Percentiles rank a stretch among this genome's conserved stretches.
Conservation (phyloP, 2,888 invertebrate species). For the Drosophila acutilabella region DNA sequence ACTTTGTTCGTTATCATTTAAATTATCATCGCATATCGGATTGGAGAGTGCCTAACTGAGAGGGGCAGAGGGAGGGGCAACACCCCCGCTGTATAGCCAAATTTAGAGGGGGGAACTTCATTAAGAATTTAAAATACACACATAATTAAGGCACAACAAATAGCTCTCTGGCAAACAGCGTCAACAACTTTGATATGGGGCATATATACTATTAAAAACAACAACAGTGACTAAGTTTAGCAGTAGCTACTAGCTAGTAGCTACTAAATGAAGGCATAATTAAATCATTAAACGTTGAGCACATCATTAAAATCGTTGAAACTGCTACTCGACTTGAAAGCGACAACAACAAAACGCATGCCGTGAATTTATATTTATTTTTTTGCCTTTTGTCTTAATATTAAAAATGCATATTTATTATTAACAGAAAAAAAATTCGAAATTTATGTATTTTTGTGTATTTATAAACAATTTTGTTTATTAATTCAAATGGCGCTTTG, state of each 20-base stretch:
- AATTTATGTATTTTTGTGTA: slow-evolving; percentile 26
- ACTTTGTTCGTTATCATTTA: slow-evolving; percentile 70
- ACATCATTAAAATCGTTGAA: slow-evolving; percentile 78
- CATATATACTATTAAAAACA: slow-evolving; percentile 52
- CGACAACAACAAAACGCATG: slow-evolving; percentile 37
- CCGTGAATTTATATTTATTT: slow-evolving; percentile 27
- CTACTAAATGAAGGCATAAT: slow-evolving; percentile 72
- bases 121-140: slow-evolving; percentile 76
- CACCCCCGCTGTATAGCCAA: slow-evolving; percentile 50
- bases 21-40: slow-evolving; percentile 32
- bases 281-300: slow-evolving; percentile 81
- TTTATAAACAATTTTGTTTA: slow-evolving; percentile 74
- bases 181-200: slow-evolving; percentile 68
- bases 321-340: slow-evolving; percentile 76
- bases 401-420: slow-evolving; percentile 65
- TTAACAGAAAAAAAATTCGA: slow-evolving; percentile 22
- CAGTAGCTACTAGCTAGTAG: slow-evolving; percentile 42
- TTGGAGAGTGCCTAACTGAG: neutral
- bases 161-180: slow-evolving; percentile 45
- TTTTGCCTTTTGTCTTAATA: slow-evolving; percentile 30
- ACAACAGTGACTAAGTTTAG: slow-evolving; percentile 28
- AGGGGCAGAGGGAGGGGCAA: neutral
- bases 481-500: slow-evolving; percentile 78
- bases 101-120: slow-evolving; percentile 62
- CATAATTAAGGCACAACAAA: slow-evolving; percentile 79